Evolutionary conservation across 2,113 vertebrate species (phyloP), one percentile per base, ranked within the genome.

Genomic region (Heterocephalus glaber): DNA sequence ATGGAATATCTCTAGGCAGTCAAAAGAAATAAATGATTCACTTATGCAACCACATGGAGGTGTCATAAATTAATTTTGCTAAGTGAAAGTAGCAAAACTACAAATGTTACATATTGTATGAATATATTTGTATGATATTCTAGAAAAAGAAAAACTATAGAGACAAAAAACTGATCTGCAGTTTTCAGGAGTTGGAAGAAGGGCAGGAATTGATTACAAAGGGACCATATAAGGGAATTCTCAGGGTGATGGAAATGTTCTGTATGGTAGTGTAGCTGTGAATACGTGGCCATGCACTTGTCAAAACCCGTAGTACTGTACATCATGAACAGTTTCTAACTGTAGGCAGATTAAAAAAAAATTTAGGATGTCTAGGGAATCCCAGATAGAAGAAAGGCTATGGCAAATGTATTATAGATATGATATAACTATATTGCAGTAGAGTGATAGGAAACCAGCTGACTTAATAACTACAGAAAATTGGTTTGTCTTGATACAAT

Each of bases 401-500:
- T 54, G 19, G 44, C 10, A 96, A 95, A 89, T 77, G 11, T 65
- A 80, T 58, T 94, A 77, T 66, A 93, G 56, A 86, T 93, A 65
- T 61, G 35, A 65, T 30, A 58, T 54, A 86, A 58, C n/a, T 91
- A 92, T 66, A 89, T 7, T 92, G 17, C 38, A 89, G 84, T 22
- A 81, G 41, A 41, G 47, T 13, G 44, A 72, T 65, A 90, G 6
- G 3, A n/a, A 88, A 89, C 44, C 13, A 86, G 17, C 20, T 83
- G 61, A n/a, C 66, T 93, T 76, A 49, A 93, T 82, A 93, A 88
- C n/a, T 96, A 61, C 54, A 33, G 35, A 68, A 92, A 95, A 81
- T 54, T 83, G 5, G 3, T 95, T 89, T 95, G 60, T 79, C 60
- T 84, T 49, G 19, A 87, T 41, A 83, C 10, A 83, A 3, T 76